Evolutionary conservation across 2,888 invertebrate species (phyloP), one percentile per base, ranked within the genome.

Genomic region (Clivina fossor): DNA sequence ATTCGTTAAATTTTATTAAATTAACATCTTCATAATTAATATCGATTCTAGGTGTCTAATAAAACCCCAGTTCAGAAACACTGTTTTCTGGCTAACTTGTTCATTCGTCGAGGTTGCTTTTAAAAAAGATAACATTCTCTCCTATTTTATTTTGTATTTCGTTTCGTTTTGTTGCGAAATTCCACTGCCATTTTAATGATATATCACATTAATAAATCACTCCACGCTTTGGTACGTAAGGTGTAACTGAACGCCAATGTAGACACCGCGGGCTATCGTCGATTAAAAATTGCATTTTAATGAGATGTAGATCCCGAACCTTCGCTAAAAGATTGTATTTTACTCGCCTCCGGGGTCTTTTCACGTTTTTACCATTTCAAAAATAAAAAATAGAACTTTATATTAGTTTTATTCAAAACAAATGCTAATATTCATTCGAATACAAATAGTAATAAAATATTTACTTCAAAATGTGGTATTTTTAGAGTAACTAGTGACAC

Each of bases 241-340:
- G 50, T 50, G 40, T 50, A 50, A 50, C 41, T 40, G 50, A 51
- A 43, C 20, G 43, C 51, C 51, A 18, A 43, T 51, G 37, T 53
- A 26, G 28, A 5, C 5, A 26, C 53, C 44, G 13, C 33, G 13
- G 37, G 53, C 53, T 15, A 32, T 44, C 19, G 37, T 28, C 44
- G 53, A 53, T 53, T 53, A 53, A 53, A 53, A 53, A 53, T 53
- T 53, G 53, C 53, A 44, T 53, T 53, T 53, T 53, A 53, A 53
- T 53, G 53, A 53, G 35, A 53, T 53, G 44, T 35, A 44, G 44
- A 53, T 53, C 53, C 44, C 15, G 28, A n/a, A n/a, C 8, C 37
- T 37, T 15, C 13, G 35, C 20, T 50, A 26, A 50, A 50, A 43
- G 24, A 24, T 26, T 43, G 18, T 40, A 40, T 50, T 50, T 28